Conservation (phyloP, 2,888 invertebrate genomes). For the Conomelus anceps region DNA sequence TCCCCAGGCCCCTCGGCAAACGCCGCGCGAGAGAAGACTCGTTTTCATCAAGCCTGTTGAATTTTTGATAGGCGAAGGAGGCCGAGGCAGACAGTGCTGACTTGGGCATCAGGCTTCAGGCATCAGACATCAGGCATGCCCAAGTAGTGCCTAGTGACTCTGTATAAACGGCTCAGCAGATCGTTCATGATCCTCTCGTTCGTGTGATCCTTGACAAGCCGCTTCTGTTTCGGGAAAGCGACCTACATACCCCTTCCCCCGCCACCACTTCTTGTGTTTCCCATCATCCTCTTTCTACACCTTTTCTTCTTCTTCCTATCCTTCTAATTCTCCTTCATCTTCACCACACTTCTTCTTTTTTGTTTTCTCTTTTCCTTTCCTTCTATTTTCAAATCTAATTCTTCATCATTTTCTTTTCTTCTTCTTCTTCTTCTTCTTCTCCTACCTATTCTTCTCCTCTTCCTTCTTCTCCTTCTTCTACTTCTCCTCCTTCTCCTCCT, state of each 20-base stretch:
- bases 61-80: slow-evolving; percentile 5
- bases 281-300: too few species aligned
- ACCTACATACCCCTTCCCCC: neutral
- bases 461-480: too few species aligned
- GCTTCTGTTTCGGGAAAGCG: neutral
- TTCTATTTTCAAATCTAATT: too few species aligned
- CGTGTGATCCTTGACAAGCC: neutral
- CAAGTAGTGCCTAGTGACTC: neutral
- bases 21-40: slow-evolving; percentile 6
- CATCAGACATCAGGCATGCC: neutral
- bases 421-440: too few species aligned
- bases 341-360: too few species aligned
- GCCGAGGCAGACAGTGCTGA: too few species aligned
- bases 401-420: too few species aligned
- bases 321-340: slow-evolving; percentile 17
- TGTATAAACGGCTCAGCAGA: neutral
- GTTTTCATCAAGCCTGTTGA: slow-evolving; percentile 12
- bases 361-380: too few species aligned
- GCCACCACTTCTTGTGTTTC: slow-evolving; percentile 24
- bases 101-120: too few species aligned
- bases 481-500: too few species aligned
- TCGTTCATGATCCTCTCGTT: neutral
- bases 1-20: neutral
- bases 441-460: too few species aligned
- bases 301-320: too few species aligned